A percentile compares a stretch with the other conserved stretches of the same genome.
These are phyloP conservation scores for Drosophila setosimentum DNA, from an alignment of 2,888 invertebrate genomes.

Conservation along the genomic window DNA sequence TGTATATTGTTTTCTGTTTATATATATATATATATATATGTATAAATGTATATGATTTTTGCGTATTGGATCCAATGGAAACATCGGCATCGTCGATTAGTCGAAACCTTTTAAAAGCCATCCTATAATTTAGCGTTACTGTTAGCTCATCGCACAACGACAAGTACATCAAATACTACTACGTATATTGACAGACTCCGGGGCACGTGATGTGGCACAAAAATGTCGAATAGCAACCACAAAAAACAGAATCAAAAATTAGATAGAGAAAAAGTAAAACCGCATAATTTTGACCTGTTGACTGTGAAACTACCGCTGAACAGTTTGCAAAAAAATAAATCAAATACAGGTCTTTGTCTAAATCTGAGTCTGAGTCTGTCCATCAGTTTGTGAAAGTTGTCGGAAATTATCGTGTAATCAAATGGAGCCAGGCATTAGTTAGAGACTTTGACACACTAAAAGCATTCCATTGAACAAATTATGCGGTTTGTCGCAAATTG, in stretches of 20 bases:
- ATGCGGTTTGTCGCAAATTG: slow-evolving; percentile 1
- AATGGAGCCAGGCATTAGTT: slow-evolving; percentile 19
- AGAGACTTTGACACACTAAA: slow-evolving; percentile 2
- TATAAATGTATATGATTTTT: too few relatives aligned
- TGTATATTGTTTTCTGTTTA: background rate
- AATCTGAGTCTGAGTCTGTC: background rate
- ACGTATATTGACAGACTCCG: slow-evolving; percentile 37
- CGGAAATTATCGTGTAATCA: slow-evolving; percentile 45
- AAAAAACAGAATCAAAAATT: background rate
- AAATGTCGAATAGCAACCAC: slow-evolving; percentile 27
- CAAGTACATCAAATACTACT: slow-evolving; percentile 8
- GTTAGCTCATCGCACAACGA: slow-evolving; percentile 58
- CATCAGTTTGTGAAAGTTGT: slow-evolving; percentile 48
- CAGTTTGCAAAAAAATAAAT: slow-evolving; percentile 65
- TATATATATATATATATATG: fast-evolving
- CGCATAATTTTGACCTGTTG: slow-evolving; percentile 48
- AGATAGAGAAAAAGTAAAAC: background rate
- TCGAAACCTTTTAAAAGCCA: slow-evolving; percentile 48
- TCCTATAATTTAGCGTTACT: slow-evolving; percentile 52
- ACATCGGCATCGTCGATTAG: slow-evolving; percentile 47
- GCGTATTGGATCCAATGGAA: slow-evolving; percentile 47
- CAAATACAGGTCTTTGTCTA: slow-evolving; percentile 37
- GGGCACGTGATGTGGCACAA: slow-evolving; percentile 72
- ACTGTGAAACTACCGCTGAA: slow-evolving; percentile 51
- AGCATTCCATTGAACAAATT: slow-evolving; percentile 4